phyloP scores from a whole-genome alignment of 2,113 vertebrate genomes.

The Athene noctua region DNA sequence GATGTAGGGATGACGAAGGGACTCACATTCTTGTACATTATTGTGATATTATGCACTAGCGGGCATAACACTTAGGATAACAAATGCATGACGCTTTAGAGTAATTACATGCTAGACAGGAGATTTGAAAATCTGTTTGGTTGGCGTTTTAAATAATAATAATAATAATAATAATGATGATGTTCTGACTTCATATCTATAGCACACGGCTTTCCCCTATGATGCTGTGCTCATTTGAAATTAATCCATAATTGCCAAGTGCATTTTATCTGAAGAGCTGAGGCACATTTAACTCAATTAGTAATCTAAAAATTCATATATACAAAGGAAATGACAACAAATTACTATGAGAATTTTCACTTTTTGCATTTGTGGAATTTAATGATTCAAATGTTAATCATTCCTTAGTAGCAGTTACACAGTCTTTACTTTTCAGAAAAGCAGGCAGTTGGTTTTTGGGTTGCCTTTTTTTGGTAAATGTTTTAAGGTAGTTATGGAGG shows the following conservation, averaged over 20 bases:
- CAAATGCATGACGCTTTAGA: neutral
- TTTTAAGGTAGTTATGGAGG: neutral
- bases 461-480: neutral
- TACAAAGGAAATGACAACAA: neutral
- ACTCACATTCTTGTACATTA: neutral
- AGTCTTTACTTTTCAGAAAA: neutral
- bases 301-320: neutral
- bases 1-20: neutral
- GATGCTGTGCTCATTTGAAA: neutral
- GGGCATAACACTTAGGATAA: neutral
- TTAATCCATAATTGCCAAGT: neutral
- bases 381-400: neutral
- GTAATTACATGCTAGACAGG: neutral
- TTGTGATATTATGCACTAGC: neutral
- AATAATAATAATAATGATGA: neutral
- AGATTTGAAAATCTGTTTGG: neutral
- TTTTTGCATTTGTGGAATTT: neutral
- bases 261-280: no score
- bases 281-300: neutral
- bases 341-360: neutral
- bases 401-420: neutral
- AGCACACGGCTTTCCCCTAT: neutral
- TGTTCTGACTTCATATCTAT: neutral
- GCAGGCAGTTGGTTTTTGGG: neutral
- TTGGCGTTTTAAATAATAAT: neutral